Evolutionary conservation across 2,888 invertebrate genomes (phyloP), one percentile per base, ranked within the genome.

Genomic region (Sphaeridia pumilis): DNA sequence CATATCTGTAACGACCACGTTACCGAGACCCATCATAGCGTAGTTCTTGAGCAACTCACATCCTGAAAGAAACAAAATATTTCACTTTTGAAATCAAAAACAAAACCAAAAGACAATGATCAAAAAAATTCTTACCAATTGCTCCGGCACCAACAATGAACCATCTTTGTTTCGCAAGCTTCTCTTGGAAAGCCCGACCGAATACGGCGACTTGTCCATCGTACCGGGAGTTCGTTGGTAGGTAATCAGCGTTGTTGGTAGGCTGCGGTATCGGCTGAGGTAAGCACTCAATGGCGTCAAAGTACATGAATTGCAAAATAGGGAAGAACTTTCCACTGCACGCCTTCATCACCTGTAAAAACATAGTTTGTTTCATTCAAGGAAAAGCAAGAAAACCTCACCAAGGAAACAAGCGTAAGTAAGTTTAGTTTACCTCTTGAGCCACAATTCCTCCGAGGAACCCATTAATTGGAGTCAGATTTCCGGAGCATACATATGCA

Each of bases 31-130:
- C 72, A 98, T 82, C 94, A 99, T 90, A 0, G 95, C 92, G 72
- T 95, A 93, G 74, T 97, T 97, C 75, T 99, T 98, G 60, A 98
- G 74, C 66, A 98, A 76, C 73, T 98, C 98, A 74, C 98, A 99
- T 56, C 98, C 59, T 59, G 24, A 12, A 78, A 61, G n/a, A n/a
- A n/a, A 12, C 38, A 14, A n/a, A n/a, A n/a, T n/a, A n/a, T n/a
- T n/a, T n/a, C n/a, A n/a, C n/a, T n/a, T n/a, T n/a, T n/a, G n/a
- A n/a, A n/a, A n/a, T n/a, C n/a, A n/a, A n/a, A n/a, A n/a, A n/a
- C n/a, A n/a, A n/a, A n/a, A n/a, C n/a, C n/a, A n/a, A n/a, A n/a
- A n/a, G n/a, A n/a, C n/a, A n/a, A n/a, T n/a, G n/a, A n/a, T n/a
- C n/a, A n/a, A n/a, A n/a, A n/a, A n/a, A n/a, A n/a, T n/a, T n/a